A percentile compares a stretch with the other conserved stretches of the same genome.
These are phyloP conservation scores for Siniperca knerii DNA, from an alignment of 2,113 vertebrate genomes.

Conservation along the genomic window DNA sequence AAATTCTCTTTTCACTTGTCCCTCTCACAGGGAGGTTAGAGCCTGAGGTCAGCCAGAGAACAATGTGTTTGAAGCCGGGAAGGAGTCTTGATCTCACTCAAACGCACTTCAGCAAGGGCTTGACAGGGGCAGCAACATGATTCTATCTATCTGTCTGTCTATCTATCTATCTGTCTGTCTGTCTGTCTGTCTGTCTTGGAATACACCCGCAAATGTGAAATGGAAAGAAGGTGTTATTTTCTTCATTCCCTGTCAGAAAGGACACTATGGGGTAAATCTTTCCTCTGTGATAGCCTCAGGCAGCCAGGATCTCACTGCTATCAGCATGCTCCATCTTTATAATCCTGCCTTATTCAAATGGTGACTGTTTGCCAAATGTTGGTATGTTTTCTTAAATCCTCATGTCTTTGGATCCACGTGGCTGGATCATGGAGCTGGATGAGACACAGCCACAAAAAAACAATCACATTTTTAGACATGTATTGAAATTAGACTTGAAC, in stretches of 20 bases:
- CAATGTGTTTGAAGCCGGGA: neutral
- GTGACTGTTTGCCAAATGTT: slow-evolving; percentile 59
- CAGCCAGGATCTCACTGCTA: slow-evolving; percentile 49
- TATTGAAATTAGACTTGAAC: slow-evolving; percentile 35
- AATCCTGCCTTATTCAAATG: slow-evolving; percentile 70
- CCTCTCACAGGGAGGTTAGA: neutral
- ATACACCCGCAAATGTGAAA: slow-evolving; percentile 28
- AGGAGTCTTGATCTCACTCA: slow-evolving; percentile 1
- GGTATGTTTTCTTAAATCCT: slow-evolving; percentile 65
- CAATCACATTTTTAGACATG: slow-evolving; percentile 15
- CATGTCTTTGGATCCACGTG: slow-evolving; percentile 51
- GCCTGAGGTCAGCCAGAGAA: neutral
- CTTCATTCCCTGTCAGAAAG: slow-evolving; percentile 33
- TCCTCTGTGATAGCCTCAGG: slow-evolving; percentile 46
- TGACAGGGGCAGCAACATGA: neutral
- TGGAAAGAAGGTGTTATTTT: slow-evolving; percentile 39
- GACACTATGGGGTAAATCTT: slow-evolving; percentile 49
- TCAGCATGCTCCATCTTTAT: slow-evolving; percentile 57
- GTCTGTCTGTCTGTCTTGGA: neutral
- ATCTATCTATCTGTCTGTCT: neutral
- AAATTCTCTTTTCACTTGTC: slow-evolving; percentile 13
- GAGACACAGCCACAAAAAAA: slow-evolving; percentile 31
- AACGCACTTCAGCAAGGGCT: neutral
- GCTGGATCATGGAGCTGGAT: slow-evolving; percentile 42
- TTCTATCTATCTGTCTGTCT: neutral